These are phyloP conservation scores for Caenorhabditis sp. DNA, from an alignment of 2,888 invertebrate genomes.

Conservation along the genomic window DNA sequence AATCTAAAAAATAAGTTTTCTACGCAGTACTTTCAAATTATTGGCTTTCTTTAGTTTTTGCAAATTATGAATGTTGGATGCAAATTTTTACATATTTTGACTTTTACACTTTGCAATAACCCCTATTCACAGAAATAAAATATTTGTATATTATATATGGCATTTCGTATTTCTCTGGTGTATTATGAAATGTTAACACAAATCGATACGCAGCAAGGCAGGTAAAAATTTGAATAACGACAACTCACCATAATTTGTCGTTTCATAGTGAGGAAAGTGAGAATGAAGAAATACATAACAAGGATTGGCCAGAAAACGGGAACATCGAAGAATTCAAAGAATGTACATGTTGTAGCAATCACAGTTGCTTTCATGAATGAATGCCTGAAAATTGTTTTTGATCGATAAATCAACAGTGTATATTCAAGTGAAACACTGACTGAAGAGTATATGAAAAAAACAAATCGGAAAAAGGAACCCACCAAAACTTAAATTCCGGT, in stretches of 20 bases:
- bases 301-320: conserved; percentile 99
- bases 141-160: no score
- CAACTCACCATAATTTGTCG: conserved; percentile 91
- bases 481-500: conserved; percentile 94
- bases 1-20: no score
- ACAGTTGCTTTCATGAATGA: conserved; percentile 92
- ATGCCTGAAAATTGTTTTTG: conserved; percentile 74
- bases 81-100: no score
- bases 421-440: neutral
- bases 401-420: no score
- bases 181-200: neutral
- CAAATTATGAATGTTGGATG: no score
- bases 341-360: conserved; percentile 88
- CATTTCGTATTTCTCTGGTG: no score
- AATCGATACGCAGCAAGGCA: neutral
- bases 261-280: conserved; percentile 99
- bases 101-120: no score
- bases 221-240: neutral
- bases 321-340: conserved; percentile 93
- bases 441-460: neutral
- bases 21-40: no score
- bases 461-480: neutral
- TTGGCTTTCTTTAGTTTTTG: no score
- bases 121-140: no score
- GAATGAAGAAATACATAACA: conserved; percentile 98